Conservation (phyloP, 2,797 vertebrate genomes). For the Pantherophis vulpinus region DNA sequence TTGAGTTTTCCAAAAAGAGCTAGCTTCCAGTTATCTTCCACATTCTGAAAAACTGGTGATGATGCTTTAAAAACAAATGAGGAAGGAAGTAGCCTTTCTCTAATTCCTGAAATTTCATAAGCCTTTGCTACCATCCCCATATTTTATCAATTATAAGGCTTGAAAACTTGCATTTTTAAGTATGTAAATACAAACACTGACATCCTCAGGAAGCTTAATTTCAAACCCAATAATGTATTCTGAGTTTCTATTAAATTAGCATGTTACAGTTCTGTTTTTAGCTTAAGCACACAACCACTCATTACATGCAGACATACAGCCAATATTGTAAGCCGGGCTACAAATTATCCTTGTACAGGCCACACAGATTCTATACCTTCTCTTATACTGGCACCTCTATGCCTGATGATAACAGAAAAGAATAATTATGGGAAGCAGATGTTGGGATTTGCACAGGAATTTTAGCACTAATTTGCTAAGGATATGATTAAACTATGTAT, state of each 20-base stretch:
- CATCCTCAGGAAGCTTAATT: background rate
- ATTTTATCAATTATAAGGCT: background rate
- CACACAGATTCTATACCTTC: background rate
- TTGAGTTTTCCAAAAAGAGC: background rate
- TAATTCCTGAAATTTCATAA: background rate
- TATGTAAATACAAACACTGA: background rate
- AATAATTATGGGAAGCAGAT: slow-evolving; percentile 31
- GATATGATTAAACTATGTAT: slow-evolving; percentile 27
- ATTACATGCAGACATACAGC: background rate
- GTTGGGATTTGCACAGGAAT: slow-evolving; percentile 18
- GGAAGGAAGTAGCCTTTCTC: background rate
- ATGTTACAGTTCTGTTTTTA: background rate
- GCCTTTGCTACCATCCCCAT: too few relatives aligned
- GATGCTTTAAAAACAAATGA: background rate
- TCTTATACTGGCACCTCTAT: background rate
- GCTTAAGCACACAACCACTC: background rate
- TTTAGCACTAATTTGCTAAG: slow-evolving; percentile 23
- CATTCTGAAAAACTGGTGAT: background rate
- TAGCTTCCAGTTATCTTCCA: background rate
- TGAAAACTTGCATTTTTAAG: background rate
- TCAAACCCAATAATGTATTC: background rate
- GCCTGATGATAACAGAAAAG: slow-evolving; percentile 1
- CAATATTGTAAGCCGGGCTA: background rate
- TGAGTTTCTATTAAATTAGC: background rate
- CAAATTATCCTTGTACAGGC: background rate